Evolutionary conservation across 2,113 vertebrate species (phyloP).

Genomic region (Bufo bufo): DNA sequence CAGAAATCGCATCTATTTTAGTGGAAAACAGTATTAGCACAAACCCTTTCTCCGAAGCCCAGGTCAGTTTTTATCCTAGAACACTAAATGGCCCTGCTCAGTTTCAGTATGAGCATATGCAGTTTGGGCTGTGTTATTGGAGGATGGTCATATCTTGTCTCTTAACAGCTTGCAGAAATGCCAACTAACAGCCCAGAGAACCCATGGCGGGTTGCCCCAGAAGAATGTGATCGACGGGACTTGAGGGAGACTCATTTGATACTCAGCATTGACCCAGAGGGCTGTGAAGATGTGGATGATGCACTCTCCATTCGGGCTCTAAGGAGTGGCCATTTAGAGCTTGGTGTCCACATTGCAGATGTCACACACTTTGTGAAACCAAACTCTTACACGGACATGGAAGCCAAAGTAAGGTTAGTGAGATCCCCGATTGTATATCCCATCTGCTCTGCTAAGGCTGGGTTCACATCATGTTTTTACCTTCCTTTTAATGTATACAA

Average conservation of each 20-base stretch:
- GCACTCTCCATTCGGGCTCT: conserved; percentile 81
- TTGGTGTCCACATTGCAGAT: conserved; percentile 95
- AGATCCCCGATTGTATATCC: neutral
- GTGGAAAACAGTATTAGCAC: conserved; percentile 90
- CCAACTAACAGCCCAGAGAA: conserved; percentile 77
- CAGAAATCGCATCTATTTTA: conserved; percentile 90
- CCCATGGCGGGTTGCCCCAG: conserved; percentile 78
- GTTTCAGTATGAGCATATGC: neutral
- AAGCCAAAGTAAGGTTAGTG: conserved; percentile 83
- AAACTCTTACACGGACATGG: conserved; percentile 84
- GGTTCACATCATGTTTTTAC: too few relatives aligned
- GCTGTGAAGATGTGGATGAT: conserved; percentile 95
- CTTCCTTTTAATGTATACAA: too few relatives aligned
- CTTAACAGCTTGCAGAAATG: conserved; percentile 87
- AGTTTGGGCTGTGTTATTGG: conserved; percentile 18
- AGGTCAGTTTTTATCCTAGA: conserved; percentile 74
- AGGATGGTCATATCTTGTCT: neutral
- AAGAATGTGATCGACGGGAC: conserved; percentile 65
- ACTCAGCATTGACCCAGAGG: conserved; percentile 93
- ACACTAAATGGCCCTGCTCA: neutral
- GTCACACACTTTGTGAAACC: conserved; percentile 89
- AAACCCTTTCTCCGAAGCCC: conserved; percentile 89
- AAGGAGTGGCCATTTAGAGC: conserved; percentile 77
- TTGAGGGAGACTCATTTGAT: conserved; percentile 83
- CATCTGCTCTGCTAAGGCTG: neutral